phyloP scores from a whole-genome alignment of 2,888 invertebrate species.

The Caenorhabditis sp. region DNA sequence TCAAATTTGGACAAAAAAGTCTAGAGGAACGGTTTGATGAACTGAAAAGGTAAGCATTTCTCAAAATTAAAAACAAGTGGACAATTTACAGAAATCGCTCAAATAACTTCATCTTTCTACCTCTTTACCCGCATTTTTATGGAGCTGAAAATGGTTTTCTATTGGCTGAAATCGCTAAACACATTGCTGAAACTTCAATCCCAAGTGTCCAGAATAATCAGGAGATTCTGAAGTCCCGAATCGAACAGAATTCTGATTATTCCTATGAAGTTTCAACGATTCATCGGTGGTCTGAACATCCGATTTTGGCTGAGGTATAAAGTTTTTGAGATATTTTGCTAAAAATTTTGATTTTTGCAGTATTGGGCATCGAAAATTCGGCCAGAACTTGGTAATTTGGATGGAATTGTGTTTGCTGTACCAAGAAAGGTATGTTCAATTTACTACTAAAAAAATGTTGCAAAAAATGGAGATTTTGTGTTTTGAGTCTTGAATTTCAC shows the following conservation, averaged over 20 bases:
- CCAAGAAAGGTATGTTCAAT: constrained; percentile 31
- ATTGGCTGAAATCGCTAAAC: constrained; percentile 22
- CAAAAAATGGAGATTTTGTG: neutral
- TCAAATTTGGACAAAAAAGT: constrained; percentile 31
- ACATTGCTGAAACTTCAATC: constrained; percentile 18
- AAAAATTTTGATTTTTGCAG: constrained; percentile 27
- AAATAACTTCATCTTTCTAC: constrained; percentile 34
- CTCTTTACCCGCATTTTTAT: constrained; percentile 50
- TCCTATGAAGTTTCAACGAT: constrained; percentile 44
- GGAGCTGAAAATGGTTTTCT: constrained; percentile 25
- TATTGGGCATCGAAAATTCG: constrained; percentile 43
- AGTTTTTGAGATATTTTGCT: neutral
- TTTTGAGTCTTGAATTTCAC: too few species aligned
- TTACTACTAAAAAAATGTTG: neutral
- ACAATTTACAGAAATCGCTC: constrained; percentile 24
- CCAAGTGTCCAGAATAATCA: constrained; percentile 15
- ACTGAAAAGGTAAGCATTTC: constrained; percentile 14
- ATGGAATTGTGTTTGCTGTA: constrained; percentile 49
- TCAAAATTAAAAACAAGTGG: neutral
- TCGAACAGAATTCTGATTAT: constrained; percentile 43
- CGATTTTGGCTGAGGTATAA: constrained; percentile 44
- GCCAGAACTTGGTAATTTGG: constrained; percentile 14
- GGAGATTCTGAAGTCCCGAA: constrained; percentile 21
- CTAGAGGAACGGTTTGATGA: constrained; percentile 23
- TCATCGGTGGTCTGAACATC: constrained; percentile 52